Percentiles rank a stretch among this genome's conserved stretches.
Evolutionary conservation across 2,888 invertebrate species (phyloP).

Genomic region (Rhorus exstirpatorius): DNA sequence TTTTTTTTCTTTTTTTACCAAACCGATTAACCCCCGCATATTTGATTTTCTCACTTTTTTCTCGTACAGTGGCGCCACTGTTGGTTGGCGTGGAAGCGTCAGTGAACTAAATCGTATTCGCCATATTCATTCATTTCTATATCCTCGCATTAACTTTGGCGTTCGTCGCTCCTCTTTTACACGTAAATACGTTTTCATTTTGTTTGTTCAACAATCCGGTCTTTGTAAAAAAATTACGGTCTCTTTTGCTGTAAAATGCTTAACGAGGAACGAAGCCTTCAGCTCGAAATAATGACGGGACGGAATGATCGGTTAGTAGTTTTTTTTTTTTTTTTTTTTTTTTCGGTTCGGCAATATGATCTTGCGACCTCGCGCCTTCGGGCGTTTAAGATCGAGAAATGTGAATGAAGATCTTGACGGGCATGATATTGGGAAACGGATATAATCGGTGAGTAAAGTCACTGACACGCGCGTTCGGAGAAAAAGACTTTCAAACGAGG

Average conservation of each 20-base stretch:
- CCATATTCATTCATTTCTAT: too few relatives aligned
- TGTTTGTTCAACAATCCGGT: too few relatives aligned
- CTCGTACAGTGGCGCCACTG: background rate
- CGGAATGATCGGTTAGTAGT: background rate
- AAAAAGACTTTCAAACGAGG: background rate
- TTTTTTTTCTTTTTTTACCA: background rate
- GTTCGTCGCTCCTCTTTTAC: too few relatives aligned
- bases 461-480: conserved; percentile 1
- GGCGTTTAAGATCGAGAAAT: conserved; percentile 1
- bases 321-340: too few relatives aligned
- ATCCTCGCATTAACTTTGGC: too few relatives aligned
- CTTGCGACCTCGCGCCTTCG: conserved; percentile 20
- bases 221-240: too few relatives aligned
- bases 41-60: background rate
- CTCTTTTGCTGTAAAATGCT: too few relatives aligned
- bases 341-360: background rate
- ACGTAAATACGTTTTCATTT: too few relatives aligned
- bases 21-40: background rate
- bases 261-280: too few relatives aligned
- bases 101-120: too few relatives aligned
- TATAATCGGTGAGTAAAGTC: conserved; percentile 2
- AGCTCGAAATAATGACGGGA: too few relatives aligned
- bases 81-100: too few relatives aligned
- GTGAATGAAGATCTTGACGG: conserved; percentile 24
- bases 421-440: conserved; percentile 7